Conservation (phyloP, 2,797 vertebrate species). For the Onychomys arenicola region DNA sequence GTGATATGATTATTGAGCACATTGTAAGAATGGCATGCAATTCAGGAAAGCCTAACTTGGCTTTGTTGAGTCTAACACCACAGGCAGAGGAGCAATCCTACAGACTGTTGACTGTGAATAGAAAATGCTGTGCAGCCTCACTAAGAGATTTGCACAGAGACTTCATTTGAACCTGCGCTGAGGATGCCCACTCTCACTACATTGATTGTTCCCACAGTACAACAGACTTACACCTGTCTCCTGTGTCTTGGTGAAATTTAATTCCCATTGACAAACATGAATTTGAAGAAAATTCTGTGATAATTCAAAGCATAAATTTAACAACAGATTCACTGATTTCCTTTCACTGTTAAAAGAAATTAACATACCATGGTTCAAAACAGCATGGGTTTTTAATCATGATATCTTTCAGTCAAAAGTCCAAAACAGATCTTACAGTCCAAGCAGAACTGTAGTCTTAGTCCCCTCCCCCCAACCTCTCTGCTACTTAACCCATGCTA, state of each 20-base stretch:
- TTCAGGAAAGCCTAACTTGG: neutral
- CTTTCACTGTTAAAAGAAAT: neutral
- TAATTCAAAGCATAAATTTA: slow-evolving; percentile 28
- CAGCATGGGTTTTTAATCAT: neutral
- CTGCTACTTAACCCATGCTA: neutral
- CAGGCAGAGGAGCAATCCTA: neutral
- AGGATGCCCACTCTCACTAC: neutral
- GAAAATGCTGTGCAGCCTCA: neutral
- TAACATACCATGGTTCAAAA: neutral
- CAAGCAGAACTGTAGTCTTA: neutral
- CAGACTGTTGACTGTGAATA: neutral
- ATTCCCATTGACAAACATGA: neutral
- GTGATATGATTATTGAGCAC: neutral
- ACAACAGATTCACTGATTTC: neutral
- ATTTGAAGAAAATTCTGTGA: slow-evolving; percentile 29
- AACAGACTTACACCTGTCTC: neutral
- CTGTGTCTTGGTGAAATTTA: slow-evolving; percentile 12
- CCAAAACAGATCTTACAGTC: neutral
- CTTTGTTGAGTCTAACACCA: slow-evolving; percentile 12
- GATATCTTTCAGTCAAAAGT: neutral
- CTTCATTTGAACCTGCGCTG: neutral
- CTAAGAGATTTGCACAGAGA: neutral
- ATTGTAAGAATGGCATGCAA: neutral
- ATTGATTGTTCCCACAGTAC: neutral
- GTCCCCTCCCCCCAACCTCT: neutral